Evolutionary conservation across 2,888 invertebrate species (phyloP), one percentile per base, ranked within the genome.

Genomic region (Noctuana brunneofusca): DNA sequence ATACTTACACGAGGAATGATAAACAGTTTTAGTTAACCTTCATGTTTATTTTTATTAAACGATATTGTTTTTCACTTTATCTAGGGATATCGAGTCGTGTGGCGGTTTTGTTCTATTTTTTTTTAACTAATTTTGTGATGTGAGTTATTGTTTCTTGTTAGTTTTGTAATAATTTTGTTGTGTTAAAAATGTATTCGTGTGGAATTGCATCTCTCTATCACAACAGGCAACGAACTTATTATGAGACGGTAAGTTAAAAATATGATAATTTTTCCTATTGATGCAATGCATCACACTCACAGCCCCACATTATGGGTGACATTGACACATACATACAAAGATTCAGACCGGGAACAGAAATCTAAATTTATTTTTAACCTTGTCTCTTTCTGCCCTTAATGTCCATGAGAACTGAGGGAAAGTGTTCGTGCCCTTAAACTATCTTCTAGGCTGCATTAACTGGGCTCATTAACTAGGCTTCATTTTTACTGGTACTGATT

Each of bases 41-140:
- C 52, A 32, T 11, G 11, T 4, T 32, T 9, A 50, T 32, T 52
- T 52, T 52, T 30, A 18, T 52, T 14, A 16, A 30, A 18, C 20
- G 11, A 50, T 52, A 20, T 46, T 3, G 20, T 46, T 52, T 52
- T 52, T 52, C 30, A 52, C 30, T 32, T 52, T 32, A 32, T 32
- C 30, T 32, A 14, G 8, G 16, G 41, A 27, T 55, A 43, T 55
- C 27, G 24, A 5, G 14, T 20, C 38, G 20, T 38, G n/a, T 0
- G n/a, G 16, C 12, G 11, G 27, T 27, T 27, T 5, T 27, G 5
- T 35, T n/a, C 38, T n/a, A n/a, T 24, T 4, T 24, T 24, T 27
- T 30, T 32, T 16, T 8, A 8, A 8, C n/a, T 27, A 11, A 54
- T 38, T 16, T 14, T 52, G 35, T 52, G 14, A 14, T 27, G 27